phyloP scores from a whole-genome alignment of 2,113 vertebrate genomes.

The Paramisgurnus dabryanus region DNA sequence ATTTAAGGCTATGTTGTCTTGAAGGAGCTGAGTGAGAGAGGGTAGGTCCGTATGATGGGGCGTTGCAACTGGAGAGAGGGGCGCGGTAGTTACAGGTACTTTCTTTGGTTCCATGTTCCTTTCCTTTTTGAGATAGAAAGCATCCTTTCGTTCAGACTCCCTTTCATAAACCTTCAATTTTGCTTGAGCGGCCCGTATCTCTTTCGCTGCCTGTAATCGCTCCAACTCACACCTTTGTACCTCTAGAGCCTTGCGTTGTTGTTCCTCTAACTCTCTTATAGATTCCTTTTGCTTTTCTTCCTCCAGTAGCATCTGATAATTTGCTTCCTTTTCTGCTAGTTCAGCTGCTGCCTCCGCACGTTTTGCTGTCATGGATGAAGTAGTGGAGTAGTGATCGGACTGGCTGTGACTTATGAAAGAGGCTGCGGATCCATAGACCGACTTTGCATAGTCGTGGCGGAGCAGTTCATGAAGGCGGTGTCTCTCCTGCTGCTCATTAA shows the following conservation, averaged over 20 bases:
- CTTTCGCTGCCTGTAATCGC: background rate
- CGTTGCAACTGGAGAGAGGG: no score
- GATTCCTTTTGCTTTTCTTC: conserved; percentile 19
- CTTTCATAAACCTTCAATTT: conserved; percentile 13
- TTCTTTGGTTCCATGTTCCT: no score
- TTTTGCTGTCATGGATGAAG: background rate
- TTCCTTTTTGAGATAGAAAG: no score
- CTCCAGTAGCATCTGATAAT: conserved; percentile 29
- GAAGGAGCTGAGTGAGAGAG: no score
- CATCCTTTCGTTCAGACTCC: background rate
- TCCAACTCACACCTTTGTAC: conserved; percentile 16
- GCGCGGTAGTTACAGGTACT: no score
- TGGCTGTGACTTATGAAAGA: background rate
- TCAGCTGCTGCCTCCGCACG: background rate
- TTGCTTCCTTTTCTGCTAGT: conserved; percentile 13
- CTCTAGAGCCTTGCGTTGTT: conserved; percentile 34
- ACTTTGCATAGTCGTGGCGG: no score
- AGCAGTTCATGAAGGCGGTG: no score
- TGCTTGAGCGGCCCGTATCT: conserved; percentile 3
- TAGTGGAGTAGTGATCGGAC: background rate
- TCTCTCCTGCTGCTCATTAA: no score
- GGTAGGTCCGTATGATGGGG: no score
- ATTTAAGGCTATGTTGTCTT: no score
- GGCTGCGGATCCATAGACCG: no score
- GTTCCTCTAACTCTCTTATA: conserved; percentile 6